Evolutionary conservation across 2,113 vertebrate genomes (phyloP).

Genomic region (Bettongia penicillata): DNA sequence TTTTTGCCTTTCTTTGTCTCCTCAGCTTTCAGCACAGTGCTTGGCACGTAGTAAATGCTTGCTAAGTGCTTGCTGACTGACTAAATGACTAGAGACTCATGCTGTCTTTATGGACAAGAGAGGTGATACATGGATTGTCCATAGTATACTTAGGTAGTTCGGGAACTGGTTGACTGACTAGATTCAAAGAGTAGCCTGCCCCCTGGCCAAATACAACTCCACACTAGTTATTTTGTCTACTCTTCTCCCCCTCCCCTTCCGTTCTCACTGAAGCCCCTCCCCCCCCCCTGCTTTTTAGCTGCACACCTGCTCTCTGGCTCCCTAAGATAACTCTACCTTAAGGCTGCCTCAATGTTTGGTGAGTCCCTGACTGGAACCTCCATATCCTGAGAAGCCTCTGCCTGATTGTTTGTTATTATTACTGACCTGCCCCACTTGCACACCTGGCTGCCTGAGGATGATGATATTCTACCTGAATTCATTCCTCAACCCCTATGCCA

Average conservation of each 20-base stretch:
- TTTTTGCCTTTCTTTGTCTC: not conserved
- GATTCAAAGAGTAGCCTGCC: not conserved
- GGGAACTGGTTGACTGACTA: too few relatives aligned
- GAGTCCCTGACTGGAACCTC: too few relatives aligned
- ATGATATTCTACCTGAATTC: not conserved
- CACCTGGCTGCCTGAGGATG: not conserved
- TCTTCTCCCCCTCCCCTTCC: too few relatives aligned
- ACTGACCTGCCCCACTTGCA: not conserved
- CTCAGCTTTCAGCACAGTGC: not conserved
- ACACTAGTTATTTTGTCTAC: not conserved
- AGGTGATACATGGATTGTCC: not conserved
- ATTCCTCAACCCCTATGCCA: not conserved
- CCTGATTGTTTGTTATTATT: not conserved
- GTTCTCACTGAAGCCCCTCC: not conserved
- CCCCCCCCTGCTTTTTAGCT: not conserved
- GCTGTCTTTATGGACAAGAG: not conserved
- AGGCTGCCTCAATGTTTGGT: too few relatives aligned
- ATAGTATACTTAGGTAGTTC: not conserved
- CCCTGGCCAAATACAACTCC: not conserved
- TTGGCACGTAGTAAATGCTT: not conserved
- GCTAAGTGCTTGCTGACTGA: not conserved
- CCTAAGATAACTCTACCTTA: too few relatives aligned
- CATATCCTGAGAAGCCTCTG: not conserved
- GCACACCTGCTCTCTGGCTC: too few relatives aligned
- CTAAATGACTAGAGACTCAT: not conserved